Percentiles rank a stretch among this genome's conserved stretches.
Conservation (phyloP, 2,113 vertebrate species). For the Amazona guildingii region DNA sequence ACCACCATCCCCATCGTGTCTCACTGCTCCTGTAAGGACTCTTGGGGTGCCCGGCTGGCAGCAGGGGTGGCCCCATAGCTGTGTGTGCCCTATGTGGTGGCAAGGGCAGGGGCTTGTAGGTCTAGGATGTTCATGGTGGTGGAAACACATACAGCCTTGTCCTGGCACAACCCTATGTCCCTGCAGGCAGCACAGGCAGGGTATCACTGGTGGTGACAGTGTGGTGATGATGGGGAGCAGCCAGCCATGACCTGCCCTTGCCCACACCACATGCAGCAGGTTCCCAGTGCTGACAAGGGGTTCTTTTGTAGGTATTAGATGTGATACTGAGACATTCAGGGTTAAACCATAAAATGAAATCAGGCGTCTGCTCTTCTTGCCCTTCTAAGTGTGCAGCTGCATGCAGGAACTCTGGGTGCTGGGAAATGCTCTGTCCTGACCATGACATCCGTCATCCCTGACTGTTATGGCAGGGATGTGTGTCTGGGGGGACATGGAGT, state of each 20-base stretch:
- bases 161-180: fast-evolving
- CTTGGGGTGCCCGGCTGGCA: fast-evolving
- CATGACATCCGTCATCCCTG: fast-evolving
- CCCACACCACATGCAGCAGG: background rate
- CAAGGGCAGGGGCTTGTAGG: background rate
- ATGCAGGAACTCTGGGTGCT: background rate
- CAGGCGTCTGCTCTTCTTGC: background rate
- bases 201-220: background rate
- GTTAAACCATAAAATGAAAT: background rate
- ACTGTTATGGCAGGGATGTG: background rate
- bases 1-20: background rate
- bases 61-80: background rate
- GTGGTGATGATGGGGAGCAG: fast-evolving
- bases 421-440: background rate
- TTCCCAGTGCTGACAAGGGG: background rate
- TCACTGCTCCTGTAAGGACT: background rate
- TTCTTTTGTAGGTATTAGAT: background rate
- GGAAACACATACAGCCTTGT: fast-evolving
- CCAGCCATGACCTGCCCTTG: background rate
- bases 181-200: background rate
- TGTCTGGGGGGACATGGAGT: fast-evolving
- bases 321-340: background rate
- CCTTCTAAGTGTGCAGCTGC: background rate
- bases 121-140: background rate
- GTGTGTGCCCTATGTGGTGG: background rate